phyloP scores from a whole-genome alignment of 2,888 invertebrate species.

The Prenolepis imparis region DNA sequence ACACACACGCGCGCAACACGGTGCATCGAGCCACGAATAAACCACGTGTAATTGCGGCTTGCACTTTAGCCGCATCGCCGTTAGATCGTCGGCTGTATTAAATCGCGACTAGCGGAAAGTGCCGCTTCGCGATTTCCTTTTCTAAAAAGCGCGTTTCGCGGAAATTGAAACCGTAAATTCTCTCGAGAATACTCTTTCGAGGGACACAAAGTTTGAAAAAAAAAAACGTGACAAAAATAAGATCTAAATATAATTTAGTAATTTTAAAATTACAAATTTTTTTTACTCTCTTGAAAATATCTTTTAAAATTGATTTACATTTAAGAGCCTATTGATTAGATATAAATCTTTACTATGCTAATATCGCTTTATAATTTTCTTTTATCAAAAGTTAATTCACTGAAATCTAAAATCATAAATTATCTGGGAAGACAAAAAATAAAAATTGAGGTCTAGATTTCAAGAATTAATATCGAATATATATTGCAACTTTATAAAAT shows the following conservation, averaged over 20 bases:
- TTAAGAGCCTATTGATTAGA: background rate
- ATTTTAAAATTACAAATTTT: background rate
- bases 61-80: conserved; percentile 50
- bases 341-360: background rate
- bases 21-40: conserved; percentile 29
- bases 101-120: conserved; percentile 39
- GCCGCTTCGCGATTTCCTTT: conserved; percentile 43
- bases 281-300: background rate
- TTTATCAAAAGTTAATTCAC: background rate
- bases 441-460: background rate
- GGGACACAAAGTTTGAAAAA: background rate
- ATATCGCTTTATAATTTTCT: background rate
- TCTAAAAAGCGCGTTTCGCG: background rate
- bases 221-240: background rate
- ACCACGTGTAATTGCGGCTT: conserved; percentile 33
- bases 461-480: background rate
- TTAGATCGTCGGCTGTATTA: conserved; percentile 36
- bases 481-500: background rate
- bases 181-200: background rate
- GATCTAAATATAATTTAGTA: background rate
- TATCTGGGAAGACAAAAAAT: background rate
- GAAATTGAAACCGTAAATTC: background rate
- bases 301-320: background rate
- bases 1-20: background rate
- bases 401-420: background rate